Base-by-base conservation (phyloP, 1,140 invertebrate genomes). In the Diachasma alloeum region DNA sequence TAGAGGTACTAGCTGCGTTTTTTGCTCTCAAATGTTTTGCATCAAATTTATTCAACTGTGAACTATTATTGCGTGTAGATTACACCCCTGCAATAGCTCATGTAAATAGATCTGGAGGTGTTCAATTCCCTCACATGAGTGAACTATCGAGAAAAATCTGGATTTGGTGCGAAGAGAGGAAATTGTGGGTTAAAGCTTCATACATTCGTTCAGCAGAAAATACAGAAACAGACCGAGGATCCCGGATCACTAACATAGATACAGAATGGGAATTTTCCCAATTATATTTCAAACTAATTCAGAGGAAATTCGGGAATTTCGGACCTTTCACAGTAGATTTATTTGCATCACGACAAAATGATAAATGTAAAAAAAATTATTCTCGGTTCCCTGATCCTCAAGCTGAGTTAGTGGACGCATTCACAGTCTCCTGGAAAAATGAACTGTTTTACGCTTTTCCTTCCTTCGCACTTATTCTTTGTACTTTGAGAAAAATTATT, bases 41-140 rank as follows among this genome's bases (percentile, higher is more conserved):
- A 39, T 36, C 15, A 24, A 46, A 74, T 15, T 36, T 73, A 56
- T 19, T 22, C 15, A 68, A 80, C 44, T 79, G 80, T 66, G 75
- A 82, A 56, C 80, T 84, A 73, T 67, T 83, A 17, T 78, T 80
- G 13, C 19, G 79, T 15, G 36, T 81, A n/a, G 79, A 83, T 77
- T 83, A 83, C 31, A 83, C 81, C 10, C 83, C 82, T 15, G 80
- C 82, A 11, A 77, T 83, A 0, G 37, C 80, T 8, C 83, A 79
- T 67, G 74, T 83, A 13, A 83, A 83, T 53, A 75, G 72, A 75
- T 78, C 80, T 67, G 81, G 81, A 26, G 75, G 74, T 36, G 76
- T 83, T 31, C 79, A 79, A 75, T 80, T 74, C 72, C 72, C 74
- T 24, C 71, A 80, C 15, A 53, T 84, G n/a, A 80, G 76, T 46